Conservation (phyloP, 2,113 vertebrate species). For the Aptenodytes patagonicus region DNA sequence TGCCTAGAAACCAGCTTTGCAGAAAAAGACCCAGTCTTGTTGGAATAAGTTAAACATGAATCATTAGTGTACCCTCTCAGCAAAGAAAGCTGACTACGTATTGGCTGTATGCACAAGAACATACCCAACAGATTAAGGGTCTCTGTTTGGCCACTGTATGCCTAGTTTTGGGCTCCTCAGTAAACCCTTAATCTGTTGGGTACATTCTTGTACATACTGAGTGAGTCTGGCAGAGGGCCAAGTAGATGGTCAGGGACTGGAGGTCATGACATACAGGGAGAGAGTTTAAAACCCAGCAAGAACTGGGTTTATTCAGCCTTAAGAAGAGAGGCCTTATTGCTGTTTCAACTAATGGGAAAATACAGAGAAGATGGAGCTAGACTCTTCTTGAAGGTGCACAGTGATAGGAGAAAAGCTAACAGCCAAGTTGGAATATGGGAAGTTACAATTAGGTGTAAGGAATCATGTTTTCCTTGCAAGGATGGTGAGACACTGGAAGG, state of each 20-base stretch:
- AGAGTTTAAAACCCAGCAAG: neutral
- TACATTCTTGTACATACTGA: neutral
- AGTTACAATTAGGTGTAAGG: neutral
- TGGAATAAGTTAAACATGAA: neutral
- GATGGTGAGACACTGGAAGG: neutral
- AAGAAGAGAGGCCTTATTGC: neutral
- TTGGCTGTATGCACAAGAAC: neutral
- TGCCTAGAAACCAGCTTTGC: neutral
- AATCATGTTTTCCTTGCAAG: neutral
- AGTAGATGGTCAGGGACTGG: accelerated
- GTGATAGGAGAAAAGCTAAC: neutral
- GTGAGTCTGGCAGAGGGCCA: neutral
- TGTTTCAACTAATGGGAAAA: neutral
- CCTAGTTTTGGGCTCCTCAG: neutral
- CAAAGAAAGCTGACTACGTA: neutral
- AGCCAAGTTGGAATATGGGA: neutral
- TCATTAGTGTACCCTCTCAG: neutral
- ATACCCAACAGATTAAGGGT: neutral
- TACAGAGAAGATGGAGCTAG: neutral
- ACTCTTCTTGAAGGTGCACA: neutral
- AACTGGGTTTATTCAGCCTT: neutral
- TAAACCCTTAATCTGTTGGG: neutral
- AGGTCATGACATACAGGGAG: neutral
- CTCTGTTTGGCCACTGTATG: neutral
- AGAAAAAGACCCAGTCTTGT: neutral